Evolutionary conservation across 2,888 invertebrate species (phyloP), one percentile per base, ranked within the genome.

Genomic region (Aleiodes alternator): DNA sequence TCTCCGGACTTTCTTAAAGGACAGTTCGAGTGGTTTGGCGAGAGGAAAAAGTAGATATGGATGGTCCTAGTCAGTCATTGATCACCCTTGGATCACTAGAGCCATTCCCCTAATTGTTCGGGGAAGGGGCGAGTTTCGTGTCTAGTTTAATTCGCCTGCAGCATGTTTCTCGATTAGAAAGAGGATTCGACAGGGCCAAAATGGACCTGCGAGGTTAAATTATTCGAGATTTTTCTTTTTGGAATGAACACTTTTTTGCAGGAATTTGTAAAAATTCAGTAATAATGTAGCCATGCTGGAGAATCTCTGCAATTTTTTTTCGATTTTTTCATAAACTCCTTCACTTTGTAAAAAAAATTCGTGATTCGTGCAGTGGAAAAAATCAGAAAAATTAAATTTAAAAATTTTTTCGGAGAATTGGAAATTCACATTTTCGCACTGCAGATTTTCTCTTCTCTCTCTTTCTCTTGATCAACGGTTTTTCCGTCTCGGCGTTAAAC

Each of bases 401-500:
- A 43, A 43, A 43, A 34, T 1, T 1, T 23, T 23, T 23, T 1
- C 23, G 9, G 50, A 8, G 4, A 14, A 51, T 50, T 7, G 51
- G 7, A 29, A n/a, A 8, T 29, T 69, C 69, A 34, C n/a, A 70
- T 57, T 70, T 57, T n/a, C 48, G 16, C 56, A 70, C 56, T 14
- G n/a, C 56, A 11, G 11, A 4, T 48, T 43, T 59, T 48, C 29
- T 59, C 48, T 50, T 48, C 43, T 43, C 43, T 31, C 48, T 48
- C 43, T 23, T 76, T 77, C 79, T 73, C 75, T 69, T 50, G 78
- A 23, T 1, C 76, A 76, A 78, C 72, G 69, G 75, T 77, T 80
- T 77, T 82, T 80, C 82, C 85, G 86, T 84, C 82, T 82, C 83
- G 83, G 85, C 85, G 87, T 87, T 86, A 88, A 88, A 86, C 88